Evolutionary conservation across 1,140 invertebrate species (phyloP).

Genomic region (Drosophila nebulosa): DNA sequence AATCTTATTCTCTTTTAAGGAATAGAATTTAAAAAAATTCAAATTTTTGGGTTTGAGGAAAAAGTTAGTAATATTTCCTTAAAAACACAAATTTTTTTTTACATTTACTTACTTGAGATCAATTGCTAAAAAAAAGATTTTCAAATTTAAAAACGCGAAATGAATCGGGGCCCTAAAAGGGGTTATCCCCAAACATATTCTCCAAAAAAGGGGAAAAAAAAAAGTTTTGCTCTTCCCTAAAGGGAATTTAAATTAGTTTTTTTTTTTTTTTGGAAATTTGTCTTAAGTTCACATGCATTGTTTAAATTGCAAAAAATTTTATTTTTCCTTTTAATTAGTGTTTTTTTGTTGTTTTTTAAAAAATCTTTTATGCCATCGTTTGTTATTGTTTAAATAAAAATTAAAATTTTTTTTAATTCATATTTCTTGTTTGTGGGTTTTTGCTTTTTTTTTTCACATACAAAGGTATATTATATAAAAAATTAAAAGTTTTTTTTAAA

Average conservation of each 20-base stretch:
- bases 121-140: too few species aligned
- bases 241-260: background rate
- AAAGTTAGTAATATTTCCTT: too few species aligned
- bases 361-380: slow-evolving; percentile 64
- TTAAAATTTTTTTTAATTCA: slow-evolving; percentile 65
- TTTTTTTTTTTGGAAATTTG: background rate
- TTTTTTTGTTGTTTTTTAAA: slow-evolving; percentile 47
- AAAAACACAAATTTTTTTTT: too few species aligned
- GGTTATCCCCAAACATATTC: too few species aligned
- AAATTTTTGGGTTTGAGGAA: too few species aligned
- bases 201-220: background rate
- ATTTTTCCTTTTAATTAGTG: background rate
- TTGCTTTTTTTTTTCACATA: slow-evolving; percentile 35
- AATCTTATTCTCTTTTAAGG: too few species aligned
- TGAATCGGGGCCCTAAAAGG: too few species aligned
- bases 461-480: slow-evolving; percentile 41
- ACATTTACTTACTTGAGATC: too few species aligned
- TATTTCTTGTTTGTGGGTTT: background rate
- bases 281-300: slow-evolving; percentile 11
- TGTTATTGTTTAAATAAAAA: slow-evolving; percentile 63
- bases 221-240: background rate
- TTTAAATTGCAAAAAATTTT: background rate
- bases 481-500: too few species aligned
- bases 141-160: too few species aligned
- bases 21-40: too few species aligned